Percentiles rank a stretch among this genome's conserved stretches.
These are phyloP conservation scores for Trisateles emortualis DNA, from an alignment of 2,888 invertebrate species.

Conservation along the genomic window DNA sequence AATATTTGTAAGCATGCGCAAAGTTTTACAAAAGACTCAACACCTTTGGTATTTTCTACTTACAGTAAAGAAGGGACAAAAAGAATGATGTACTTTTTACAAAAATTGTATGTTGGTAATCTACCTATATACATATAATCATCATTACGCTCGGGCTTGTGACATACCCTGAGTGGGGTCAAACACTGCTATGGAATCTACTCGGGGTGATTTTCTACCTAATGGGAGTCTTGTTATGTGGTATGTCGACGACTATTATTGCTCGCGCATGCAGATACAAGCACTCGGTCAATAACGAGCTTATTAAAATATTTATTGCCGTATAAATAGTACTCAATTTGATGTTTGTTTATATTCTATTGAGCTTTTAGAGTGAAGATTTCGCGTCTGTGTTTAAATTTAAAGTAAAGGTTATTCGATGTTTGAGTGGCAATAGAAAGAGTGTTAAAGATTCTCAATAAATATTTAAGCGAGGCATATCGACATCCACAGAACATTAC, in stretches of 20 bases:
- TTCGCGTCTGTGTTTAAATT: background rate
- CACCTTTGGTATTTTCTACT: no score
- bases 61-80: background rate
- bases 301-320: constrained; percentile 58
- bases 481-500: no score
- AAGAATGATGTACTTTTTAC: background rate
- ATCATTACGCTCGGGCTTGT: constrained; percentile 20
- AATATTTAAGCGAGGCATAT: background rate
- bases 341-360: constrained; percentile 22
- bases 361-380: background rate
- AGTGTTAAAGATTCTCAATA: background rate
- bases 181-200: constrained; percentile 48
- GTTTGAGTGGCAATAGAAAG: background rate
- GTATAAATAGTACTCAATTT: constrained; percentile 45
- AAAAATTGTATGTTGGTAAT: constrained; percentile 27
- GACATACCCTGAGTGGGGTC: constrained; percentile 41
- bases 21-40: no score
- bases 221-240: constrained; percentile 54
- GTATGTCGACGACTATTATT: constrained; percentile 55
- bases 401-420: background rate
- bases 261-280: constrained; percentile 57
- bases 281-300: constrained; percentile 54
- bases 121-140: constrained; percentile 36
- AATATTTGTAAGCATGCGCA: no score
- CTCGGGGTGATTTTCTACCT: constrained; percentile 48